Evolutionary conservation across 1,140 invertebrate genomes (phyloP).

Genomic region (Campodea augens): DNA sequence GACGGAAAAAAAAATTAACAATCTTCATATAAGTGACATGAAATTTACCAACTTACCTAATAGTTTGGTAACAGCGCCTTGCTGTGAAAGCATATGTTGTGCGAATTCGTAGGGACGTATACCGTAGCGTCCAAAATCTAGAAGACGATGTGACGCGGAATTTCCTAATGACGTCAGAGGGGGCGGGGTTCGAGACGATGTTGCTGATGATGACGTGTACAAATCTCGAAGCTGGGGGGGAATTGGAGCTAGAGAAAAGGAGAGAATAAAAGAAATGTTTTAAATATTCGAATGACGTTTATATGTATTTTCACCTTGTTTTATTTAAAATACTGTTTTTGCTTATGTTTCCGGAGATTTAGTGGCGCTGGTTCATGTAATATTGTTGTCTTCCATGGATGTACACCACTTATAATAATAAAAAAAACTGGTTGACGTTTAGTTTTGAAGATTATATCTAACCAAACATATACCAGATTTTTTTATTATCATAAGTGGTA

Average conservation of each 20-base stretch:
- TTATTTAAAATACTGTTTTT: too few species aligned
- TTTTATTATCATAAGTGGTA: too few species aligned
- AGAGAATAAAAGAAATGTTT: not conserved
- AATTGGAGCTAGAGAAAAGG: not conserved
- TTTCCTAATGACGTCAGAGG: conserved; percentile 44
- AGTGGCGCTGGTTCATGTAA: too few species aligned
- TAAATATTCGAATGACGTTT: too few species aligned
- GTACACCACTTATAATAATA: too few species aligned
- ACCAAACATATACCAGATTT: too few species aligned
- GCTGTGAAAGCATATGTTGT: conserved; percentile 67
- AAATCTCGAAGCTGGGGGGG: not conserved
- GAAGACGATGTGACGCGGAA: conserved; percentile 40
- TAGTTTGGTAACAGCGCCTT: conserved; percentile 79
- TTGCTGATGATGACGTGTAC: conserved; percentile 25
- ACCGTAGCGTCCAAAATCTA: conserved; percentile 64
- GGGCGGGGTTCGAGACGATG: conserved; percentile 24
- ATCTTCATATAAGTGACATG: not conserved
- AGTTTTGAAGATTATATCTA: too few species aligned
- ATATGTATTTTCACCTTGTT: too few species aligned
- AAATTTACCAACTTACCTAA: conserved; percentile 46
- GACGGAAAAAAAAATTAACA: not conserved
- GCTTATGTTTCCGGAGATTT: too few species aligned
- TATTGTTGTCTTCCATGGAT: too few species aligned
- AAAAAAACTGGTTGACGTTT: too few species aligned
- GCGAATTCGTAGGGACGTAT: conserved; percentile 72